Evolutionary conservation across 1,140 invertebrate genomes (phyloP).

Genomic region (Drosophila micromelanica): DNA sequence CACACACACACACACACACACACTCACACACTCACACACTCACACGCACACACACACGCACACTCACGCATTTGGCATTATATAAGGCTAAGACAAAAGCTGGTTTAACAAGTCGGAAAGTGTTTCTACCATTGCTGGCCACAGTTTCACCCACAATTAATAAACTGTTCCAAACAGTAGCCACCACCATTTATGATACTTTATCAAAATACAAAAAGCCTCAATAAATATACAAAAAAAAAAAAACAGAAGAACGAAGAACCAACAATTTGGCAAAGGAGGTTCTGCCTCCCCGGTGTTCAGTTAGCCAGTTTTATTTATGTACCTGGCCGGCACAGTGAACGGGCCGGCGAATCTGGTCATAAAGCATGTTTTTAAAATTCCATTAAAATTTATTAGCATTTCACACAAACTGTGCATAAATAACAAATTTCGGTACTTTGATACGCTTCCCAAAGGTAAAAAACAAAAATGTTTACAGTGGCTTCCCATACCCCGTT

Average conservation of each 20-base stretch:
- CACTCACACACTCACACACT: too few relatives aligned
- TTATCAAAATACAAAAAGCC: constrained; percentile 1
- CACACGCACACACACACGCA: too few relatives aligned
- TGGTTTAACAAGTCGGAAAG: constrained; percentile 64
- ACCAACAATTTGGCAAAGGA: background rate
- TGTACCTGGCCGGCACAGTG: background rate
- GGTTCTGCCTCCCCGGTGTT: background rate
- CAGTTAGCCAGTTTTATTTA: constrained; percentile 35
- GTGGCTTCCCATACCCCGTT: constrained; percentile 7
- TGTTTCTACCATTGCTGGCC: constrained; percentile 35
- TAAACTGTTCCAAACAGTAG: constrained; percentile 34
- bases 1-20: constrained; percentile 12
- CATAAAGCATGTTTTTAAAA: constrained; percentile 82
- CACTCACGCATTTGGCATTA: constrained; percentile 32
- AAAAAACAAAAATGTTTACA: background rate
- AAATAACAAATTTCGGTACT: constrained; percentile 73
- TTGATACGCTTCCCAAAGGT: constrained; percentile 33
- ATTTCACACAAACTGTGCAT: constrained; percentile 81
- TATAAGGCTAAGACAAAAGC: constrained; percentile 55
- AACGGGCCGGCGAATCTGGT: constrained; percentile 8
- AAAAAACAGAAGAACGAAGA: background rate
- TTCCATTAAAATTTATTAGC: constrained; percentile 83
- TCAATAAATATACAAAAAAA: background rate
- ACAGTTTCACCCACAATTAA: constrained; percentile 28
- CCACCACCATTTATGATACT: constrained; percentile 17